A percentile compares a stretch with the other conserved stretches of the same genome.
Conservation (phyloP, 2,113 vertebrate genomes). For the Pterocles orientalis region DNA sequence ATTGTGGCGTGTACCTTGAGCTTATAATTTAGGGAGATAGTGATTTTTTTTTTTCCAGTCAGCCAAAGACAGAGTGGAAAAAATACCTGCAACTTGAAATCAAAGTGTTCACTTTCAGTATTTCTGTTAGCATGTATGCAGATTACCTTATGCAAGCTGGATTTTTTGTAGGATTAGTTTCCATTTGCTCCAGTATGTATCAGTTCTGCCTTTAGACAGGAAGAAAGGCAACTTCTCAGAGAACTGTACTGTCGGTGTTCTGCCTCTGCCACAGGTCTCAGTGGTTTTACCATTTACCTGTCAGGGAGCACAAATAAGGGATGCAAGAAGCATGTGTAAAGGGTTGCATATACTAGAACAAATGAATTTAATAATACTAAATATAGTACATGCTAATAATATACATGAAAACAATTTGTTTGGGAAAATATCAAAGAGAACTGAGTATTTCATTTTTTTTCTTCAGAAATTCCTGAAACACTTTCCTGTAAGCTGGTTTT, state of each 20-base stretch:
- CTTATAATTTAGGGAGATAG: not conserved
- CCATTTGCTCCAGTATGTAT: not conserved
- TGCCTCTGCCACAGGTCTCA: not conserved
- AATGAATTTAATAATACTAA: not conserved
- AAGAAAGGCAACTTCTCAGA: not conserved
- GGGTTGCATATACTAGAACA: not conserved
- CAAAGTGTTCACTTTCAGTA: not conserved
- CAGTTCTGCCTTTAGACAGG: not conserved
- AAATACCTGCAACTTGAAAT: not conserved
- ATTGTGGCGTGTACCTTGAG: not conserved
- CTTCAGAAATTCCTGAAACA: not conserved
- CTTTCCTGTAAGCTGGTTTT: constrained; percentile 29
- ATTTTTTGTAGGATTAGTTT: not conserved
- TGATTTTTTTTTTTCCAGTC: not conserved
- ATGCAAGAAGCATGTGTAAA: not conserved
- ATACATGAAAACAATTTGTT: not conserved
- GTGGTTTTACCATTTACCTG: not conserved
- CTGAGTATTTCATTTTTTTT: not conserved
- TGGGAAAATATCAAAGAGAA: not conserved
- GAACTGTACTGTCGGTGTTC: not conserved
- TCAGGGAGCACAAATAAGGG: not conserved
- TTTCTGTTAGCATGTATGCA: not conserved
- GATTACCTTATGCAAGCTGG: not conserved
- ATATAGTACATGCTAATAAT: not conserved
- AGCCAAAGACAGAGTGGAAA: not conserved